Percentiles rank a stretch among this genome's conserved stretches.
Conservation (phyloP, 2,888 invertebrate genomes). For the Drosophila affinis region DNA sequence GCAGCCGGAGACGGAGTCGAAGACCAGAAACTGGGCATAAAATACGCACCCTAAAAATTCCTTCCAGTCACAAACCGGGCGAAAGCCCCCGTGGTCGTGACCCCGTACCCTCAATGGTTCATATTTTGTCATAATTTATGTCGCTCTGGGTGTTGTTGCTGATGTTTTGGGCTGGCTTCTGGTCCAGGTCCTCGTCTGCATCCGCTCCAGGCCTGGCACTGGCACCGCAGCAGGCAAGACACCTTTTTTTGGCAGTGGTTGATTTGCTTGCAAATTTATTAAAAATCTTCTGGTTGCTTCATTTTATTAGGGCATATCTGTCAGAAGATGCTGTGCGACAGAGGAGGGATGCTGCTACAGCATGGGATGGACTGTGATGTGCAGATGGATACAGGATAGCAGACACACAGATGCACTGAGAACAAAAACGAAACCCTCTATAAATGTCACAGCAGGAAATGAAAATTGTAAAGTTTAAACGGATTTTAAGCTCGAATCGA, state of each 20-base stretch:
- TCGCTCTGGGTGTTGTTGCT: slow-evolving; percentile 79
- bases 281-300: slow-evolving; percentile 74
- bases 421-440: not conserved
- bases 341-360: slow-evolving; percentile 13
- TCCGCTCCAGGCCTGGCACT: slow-evolving; percentile 16
- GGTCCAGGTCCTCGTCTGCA: slow-evolving; percentile 1
- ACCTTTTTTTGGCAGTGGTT: slow-evolving; percentile 72
- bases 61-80: not conserved
- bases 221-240: slow-evolving; percentile 45
- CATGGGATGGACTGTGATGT: too few species aligned
- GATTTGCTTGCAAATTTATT: slow-evolving; percentile 82
- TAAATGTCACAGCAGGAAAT: not conserved
- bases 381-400: slow-evolving; percentile 6
- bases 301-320: slow-evolving; percentile 71
- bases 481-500: too few species aligned
- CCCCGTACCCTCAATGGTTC: slow-evolving; percentile 46
- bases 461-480: not conserved
- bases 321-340: slow-evolving; percentile 51
- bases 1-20: not conserved
- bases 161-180: slow-evolving; percentile 47
- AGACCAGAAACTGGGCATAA: slow-evolving; percentile 41
- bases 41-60: slow-evolving; percentile 59
- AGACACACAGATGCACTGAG: not conserved
- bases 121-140: slow-evolving; percentile 82
- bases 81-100: slow-evolving; percentile 41